Percentiles rank a stretch among this genome's conserved stretches.
Conservation (phyloP, 1,140 invertebrate species). For the Hyposmocoma kahamanoa region DNA sequence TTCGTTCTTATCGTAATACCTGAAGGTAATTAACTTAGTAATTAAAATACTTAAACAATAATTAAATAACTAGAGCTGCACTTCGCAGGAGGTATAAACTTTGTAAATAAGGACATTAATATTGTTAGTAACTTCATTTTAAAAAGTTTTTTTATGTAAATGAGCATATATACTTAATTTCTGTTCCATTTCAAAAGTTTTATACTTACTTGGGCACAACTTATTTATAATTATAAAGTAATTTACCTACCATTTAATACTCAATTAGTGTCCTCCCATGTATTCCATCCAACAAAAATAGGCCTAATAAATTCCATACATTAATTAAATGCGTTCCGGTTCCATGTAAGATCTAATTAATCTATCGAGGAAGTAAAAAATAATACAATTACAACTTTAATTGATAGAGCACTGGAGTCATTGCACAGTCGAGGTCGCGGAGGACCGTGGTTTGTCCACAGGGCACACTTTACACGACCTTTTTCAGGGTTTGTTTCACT, state of each 20-base stretch:
- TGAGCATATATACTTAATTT: no score
- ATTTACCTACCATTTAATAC: constrained; percentile 54
- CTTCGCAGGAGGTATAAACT: no score
- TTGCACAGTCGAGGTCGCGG: constrained; percentile 33
- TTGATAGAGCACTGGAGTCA: constrained; percentile 44
- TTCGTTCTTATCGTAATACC: no score
- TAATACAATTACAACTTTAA: constrained; percentile 59
- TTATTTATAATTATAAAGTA: background rate
- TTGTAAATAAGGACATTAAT: no score
- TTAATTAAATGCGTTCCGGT: constrained; percentile 56
- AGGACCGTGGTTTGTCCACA: constrained; percentile 6
- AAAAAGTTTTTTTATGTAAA: no score
- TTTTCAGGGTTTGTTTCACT: constrained; percentile 28
- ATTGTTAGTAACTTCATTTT: no score
- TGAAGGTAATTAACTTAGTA: no score
- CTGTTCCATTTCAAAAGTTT: no score
- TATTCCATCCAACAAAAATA: constrained; percentile 31
- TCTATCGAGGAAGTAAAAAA: constrained; percentile 53
- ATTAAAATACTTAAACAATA: no score
- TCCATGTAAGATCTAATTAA: constrained; percentile 64
- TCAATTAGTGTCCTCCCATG: constrained; percentile 29
- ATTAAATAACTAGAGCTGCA: no score
- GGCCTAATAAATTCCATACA: constrained; percentile 45
- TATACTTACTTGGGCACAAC: no score
- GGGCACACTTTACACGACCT: constrained; percentile 36